phyloP scores from a whole-genome alignment of 2,888 invertebrate species.

The Drosophila anomalata region DNA sequence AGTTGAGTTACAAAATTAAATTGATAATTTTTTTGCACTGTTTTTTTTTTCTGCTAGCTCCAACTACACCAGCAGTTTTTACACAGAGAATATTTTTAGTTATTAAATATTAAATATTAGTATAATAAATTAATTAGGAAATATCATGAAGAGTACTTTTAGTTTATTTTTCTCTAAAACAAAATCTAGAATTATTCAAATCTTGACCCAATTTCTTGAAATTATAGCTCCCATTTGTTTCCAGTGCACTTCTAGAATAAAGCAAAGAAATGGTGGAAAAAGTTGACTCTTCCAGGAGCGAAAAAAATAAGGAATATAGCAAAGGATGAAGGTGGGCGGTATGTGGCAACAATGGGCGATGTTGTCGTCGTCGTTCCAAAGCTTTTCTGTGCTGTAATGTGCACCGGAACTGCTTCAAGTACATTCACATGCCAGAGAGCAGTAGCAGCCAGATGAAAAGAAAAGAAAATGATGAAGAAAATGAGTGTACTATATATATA shows the following conservation, averaged over 20 bases:
- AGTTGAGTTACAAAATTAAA: constrained; percentile 80
- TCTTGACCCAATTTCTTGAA: not conserved
- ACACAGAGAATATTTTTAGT: not conserved
- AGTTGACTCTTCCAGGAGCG: constrained; percentile 51
- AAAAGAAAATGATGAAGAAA: constrained; percentile 26
- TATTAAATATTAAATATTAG: not conserved
- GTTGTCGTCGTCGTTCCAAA: constrained; percentile 60
- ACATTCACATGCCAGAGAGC: constrained; percentile 76
- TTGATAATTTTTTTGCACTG: constrained; percentile 69
- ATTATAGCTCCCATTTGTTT: not conserved
- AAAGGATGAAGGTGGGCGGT: constrained; percentile 14
- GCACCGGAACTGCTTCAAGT: constrained; percentile 80
- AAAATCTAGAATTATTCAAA: not conserved
- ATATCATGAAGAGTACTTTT: not conserved
- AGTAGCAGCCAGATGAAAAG: constrained; percentile 47
- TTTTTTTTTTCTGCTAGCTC: constrained; percentile 23
- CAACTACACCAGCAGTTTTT: constrained; percentile 22
- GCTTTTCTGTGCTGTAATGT: constrained; percentile 61
- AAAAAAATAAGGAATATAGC: not conserved
- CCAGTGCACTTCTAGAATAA: constrained; percentile 23
- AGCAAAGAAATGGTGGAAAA: constrained; percentile 49
- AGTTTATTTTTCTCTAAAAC: not conserved
- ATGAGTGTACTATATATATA: constrained; percentile 3
- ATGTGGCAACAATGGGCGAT: constrained; percentile 62
- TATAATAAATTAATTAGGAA: not conserved